Evolutionary conservation across 2,888 invertebrate genomes (phyloP), one percentile per base, ranked within the genome.

Genomic region (Oscheius onirici): DNA sequence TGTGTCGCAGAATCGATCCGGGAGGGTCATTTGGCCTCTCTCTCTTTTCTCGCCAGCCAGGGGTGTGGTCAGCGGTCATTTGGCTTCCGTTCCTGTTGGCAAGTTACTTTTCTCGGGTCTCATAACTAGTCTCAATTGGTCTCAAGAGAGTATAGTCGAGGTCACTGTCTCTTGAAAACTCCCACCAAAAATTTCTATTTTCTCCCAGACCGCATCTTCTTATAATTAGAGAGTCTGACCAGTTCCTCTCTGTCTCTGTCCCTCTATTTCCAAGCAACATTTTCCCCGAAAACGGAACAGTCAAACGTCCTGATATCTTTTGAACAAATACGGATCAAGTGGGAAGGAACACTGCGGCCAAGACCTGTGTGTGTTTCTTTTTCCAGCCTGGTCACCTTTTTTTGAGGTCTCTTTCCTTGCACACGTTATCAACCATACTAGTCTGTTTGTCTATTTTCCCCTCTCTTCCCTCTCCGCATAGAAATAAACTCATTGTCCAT

Each of bases 1-100:
- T 34, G 34, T 55, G 55, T 55, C 55, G 55, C 55, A 55, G 55
- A 46, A 55, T 55, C 55, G 55, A 55, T 55, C 55, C 26, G 24
- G 24, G 55, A 24, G 55, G 22, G 55, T 26, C 28, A 28, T 58
- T 40, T 43, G 20, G 13, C n/a, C 22, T 58, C 41, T 43, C 17
- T 20, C 34, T 40, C 15, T n/a, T 41, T 51, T n/a, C 8, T 51
- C n/a, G 6, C 26, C 26, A 24, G 13, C 3, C 24, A 17, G n/a
- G 22, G 6, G n/a, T 43, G 58, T 34, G 20, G 20, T 24, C 41
- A 58, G 13, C 40, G 20, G n/a, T 41, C 15, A 20, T 43, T 58
- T 40, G 8, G n/a, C 11, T 17, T 34, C 17, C 11, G 2, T 41
- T 22, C 5, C 13, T 40, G 17, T 43, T 40, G 40, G 28, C 6